These are phyloP conservation scores for Melitaea cinxia DNA, from an alignment of 1,140 invertebrate species.

Conservation along the genomic window DNA sequence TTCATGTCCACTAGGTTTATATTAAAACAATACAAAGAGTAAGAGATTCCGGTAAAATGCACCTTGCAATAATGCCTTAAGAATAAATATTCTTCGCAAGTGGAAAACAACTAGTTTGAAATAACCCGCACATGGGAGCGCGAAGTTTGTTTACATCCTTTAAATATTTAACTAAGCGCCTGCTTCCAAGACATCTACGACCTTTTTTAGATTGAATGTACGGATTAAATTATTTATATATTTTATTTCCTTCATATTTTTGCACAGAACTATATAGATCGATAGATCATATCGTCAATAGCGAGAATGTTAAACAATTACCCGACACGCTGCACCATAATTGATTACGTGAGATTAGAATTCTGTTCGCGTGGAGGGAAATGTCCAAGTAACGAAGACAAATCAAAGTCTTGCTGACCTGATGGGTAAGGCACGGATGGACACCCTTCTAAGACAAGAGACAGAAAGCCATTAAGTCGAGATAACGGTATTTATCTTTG, in stretches of 20 bases:
- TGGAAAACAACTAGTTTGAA: conserved; percentile 63
- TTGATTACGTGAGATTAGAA: conserved; percentile 62
- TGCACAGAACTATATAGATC: not conserved
- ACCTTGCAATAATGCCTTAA: conserved; percentile 59
- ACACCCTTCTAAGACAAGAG: conserved; percentile 64
- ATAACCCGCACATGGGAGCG: conserved; percentile 49
- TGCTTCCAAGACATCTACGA: conserved; percentile 33
- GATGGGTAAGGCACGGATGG: conserved; percentile 52
- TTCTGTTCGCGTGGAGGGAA: conserved; percentile 60
- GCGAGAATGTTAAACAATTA: conserved; percentile 38
- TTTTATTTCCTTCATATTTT: not conserved
- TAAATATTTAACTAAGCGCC: conserved; percentile 63
- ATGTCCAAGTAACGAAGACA: conserved; percentile 79
- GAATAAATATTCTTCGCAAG: conserved; percentile 65
- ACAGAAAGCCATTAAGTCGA: conserved; percentile 75
- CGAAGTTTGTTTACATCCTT: conserved; percentile 50
- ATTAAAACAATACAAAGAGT: conserved; percentile 36
- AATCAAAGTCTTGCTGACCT: conserved; percentile 71
- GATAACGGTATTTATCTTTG: conserved; percentile 76
- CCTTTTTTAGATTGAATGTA: conserved; percentile 2
- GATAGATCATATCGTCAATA: conserved; percentile 14
- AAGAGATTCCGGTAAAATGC: conserved; percentile 68
- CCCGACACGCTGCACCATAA: conserved; percentile 43
- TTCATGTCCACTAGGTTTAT: conserved; percentile 34
- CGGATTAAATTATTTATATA: not conserved